Evolutionary conservation across 2,113 vertebrate species (phyloP), one percentile per base, ranked within the genome.

Genomic region (Larimichthys crocea): DNA sequence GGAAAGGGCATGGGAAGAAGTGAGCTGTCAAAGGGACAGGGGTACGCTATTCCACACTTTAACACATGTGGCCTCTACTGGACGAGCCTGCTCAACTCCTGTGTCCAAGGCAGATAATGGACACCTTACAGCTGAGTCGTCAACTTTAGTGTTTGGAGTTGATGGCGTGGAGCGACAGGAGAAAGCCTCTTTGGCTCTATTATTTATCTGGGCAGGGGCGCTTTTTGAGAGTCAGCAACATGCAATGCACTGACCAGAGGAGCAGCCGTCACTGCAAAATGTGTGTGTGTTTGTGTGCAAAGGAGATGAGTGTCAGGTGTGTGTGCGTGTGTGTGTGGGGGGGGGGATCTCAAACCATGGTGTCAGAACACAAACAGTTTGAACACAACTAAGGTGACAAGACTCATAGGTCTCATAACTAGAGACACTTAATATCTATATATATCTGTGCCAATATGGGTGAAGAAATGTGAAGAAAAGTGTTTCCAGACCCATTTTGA

Each of bases 61-160:
- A 88, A 84, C 90, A 86, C 46, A 0, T 29, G 67, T 61, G 10
- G 71, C 71, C 73, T 64, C 74, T 35, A 59, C 35, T 31, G 57
- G 79, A 80, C 68, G 20, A 79, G 77, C 66, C 80, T 62, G 84
- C 79, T 86, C 70, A 14, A 46, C 83, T 80, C 76, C 65, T 64
- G 79, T 76, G 84, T 91, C 91, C 84, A 76, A 42, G 50, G 62
- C 75, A 88, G 83, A 92, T 93, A 91, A 93, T 89, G 87, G 88
- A 91, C 87, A 83, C 67, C 79, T 86, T 85, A 69, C 77, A 89
- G 90, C 89, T 88, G 89, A 92, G 85, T 91, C 89, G 44, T 91
- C 90, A 86, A 74, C 76, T 89, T 71, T 79, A 76, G 62, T 52
- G 75, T 91, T 84, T 62, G 84, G 85, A 79, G 81, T 87, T 89